Base-by-base conservation (phyloP, 2,888 invertebrate genomes). In the Mythimna impura region DNA sequence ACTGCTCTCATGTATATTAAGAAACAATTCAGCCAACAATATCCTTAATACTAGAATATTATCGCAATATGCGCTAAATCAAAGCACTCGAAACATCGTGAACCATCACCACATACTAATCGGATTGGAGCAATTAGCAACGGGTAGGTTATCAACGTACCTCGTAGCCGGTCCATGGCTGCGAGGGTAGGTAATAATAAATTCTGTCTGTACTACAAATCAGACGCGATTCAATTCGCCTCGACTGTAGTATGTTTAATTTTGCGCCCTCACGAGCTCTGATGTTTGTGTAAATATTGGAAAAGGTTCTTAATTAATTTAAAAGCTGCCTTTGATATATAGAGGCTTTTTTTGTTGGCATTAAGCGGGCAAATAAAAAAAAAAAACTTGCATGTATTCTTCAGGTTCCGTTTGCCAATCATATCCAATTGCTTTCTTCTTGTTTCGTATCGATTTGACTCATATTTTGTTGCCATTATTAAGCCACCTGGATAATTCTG, bases 241-340 rank as follows among this genome's bases (percentile, higher is more conserved):
- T 84, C 83, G 85, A 87, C 88, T 88, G 85, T 85, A 87, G 85
- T 86, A 84, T 81, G 80, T 86, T 89, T 87, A 86, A 88, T 88
- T 89, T 87, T 76, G 69, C 77, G 66, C 74, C 81, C 62, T 43
- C 34, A 65, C 47, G 36, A 58, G 52, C 54, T 79, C 64, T 67
- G 61, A 79, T 50, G 70, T 74, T 70, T 74, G 58, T 65, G 74
- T 50, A 74, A 79, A 80, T 71, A 80, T 80, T 80, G 66, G 34
- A 76, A 76, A 66, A 60, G 63, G 76, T 71, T 71, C 64, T 65
- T 71, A 80, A 75, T 75, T 71, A 43, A 67, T 71, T 79, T 74
- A 69, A 66, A 78, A 73, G 73, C 73, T 52, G 50, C 52, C 1
- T 55, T 36, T 71, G 55, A 47, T 67, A 22, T 68, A 17, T 55